A percentile compares a stretch with the other conserved stretches of the same genome.
Evolutionary conservation across 2,797 vertebrate genomes (phyloP).

Genomic region (Choloepus didactylus): DNA sequence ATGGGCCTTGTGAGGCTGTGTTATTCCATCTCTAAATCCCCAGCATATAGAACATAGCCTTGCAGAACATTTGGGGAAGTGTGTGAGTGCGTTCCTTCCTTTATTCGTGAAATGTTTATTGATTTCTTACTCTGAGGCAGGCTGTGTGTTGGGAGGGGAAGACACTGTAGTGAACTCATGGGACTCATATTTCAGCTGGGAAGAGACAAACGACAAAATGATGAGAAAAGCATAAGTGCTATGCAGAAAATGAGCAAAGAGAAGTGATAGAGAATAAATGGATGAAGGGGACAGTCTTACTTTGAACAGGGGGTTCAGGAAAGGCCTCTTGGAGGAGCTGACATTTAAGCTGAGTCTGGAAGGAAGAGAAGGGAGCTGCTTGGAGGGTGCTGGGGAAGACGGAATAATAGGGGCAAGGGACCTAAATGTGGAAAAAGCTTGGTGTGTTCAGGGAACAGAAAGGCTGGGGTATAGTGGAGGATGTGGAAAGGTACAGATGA

Average conservation of each 20-base stretch:
- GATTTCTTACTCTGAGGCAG: background rate
- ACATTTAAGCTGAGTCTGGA: background rate
- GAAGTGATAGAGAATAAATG: background rate
- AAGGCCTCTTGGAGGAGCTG: background rate
- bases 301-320: background rate
- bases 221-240: background rate
- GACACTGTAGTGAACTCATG: background rate
- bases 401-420: background rate
- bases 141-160: background rate
- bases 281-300: background rate
- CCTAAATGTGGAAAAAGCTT: background rate
- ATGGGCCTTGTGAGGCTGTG: background rate
- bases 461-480: background rate
- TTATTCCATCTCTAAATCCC: background rate
- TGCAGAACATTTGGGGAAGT: background rate
- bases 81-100: background rate
- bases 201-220: background rate
- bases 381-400: background rate
- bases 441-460: background rate
- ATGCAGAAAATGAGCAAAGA: background rate
- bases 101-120: background rate
- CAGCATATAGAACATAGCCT: background rate
- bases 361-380: background rate
- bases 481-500: background rate
- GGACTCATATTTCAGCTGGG: background rate